Percentiles rank a stretch among this genome's conserved stretches.
Evolutionary conservation across 2,888 invertebrate species (phyloP).

Genomic region (Drosophila subquinaria): DNA sequence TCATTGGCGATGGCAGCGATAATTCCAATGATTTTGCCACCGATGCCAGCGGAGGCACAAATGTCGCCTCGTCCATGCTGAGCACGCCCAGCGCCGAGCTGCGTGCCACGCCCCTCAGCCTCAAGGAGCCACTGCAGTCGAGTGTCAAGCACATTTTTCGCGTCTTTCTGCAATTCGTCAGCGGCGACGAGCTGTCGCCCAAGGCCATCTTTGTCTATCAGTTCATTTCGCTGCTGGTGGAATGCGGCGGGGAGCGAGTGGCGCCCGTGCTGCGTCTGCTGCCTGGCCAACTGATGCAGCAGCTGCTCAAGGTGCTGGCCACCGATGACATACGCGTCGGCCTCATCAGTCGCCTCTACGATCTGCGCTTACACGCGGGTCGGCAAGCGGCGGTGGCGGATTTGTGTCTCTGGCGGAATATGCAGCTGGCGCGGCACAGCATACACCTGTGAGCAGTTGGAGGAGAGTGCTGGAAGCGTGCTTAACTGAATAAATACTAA

Average conservation of each 20-base stretch:
- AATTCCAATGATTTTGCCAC: constrained; percentile 86
- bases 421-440: constrained; percentile 87
- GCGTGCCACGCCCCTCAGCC: constrained; percentile 69
- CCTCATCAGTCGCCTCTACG: constrained; percentile 87
- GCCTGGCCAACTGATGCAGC: constrained; percentile 91
- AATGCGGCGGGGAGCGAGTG: constrained; percentile 91
- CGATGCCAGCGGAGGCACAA: constrained; percentile 62
- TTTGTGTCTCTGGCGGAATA: constrained; percentile 93
- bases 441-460: constrained; percentile 77
- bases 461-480: constrained; percentile 9
- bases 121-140: constrained; percentile 89
- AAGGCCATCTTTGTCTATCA: constrained; percentile 94
- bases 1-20: constrained; percentile 87
- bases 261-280: constrained; percentile 90
- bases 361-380: constrained; percentile 90
- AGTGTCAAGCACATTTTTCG: constrained; percentile 90
- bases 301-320: constrained; percentile 89
- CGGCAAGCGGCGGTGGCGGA: constrained; percentile 95
- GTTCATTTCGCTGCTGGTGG: constrained; percentile 91
- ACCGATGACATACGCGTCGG: constrained; percentile 85
- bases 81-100: constrained; percentile 47
- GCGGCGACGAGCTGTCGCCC: constrained; percentile 90
- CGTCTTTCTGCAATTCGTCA: constrained; percentile 89
- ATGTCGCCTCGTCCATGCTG: constrained; percentile 16
- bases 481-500: constrained; percentile 20